These are phyloP conservation scores for Dascillus cervinus DNA, from an alignment of 2,888 invertebrate species.

Conservation along the genomic window DNA sequence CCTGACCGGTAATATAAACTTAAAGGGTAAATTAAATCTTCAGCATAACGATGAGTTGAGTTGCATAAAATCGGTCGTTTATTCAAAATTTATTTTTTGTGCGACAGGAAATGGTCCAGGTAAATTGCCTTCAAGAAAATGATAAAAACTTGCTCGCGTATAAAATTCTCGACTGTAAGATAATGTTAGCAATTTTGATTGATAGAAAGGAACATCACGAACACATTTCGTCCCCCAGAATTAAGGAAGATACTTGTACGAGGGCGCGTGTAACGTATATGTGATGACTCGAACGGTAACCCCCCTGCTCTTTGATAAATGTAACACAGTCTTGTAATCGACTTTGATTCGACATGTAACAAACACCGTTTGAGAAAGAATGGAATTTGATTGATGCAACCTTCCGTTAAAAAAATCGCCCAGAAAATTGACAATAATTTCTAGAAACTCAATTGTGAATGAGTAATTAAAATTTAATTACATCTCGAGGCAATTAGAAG, in stretches of 20 bases:
- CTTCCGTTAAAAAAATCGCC: constrained; percentile 1
- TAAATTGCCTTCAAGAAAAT: too few relatives aligned
- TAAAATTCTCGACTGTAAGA: constrained; percentile 15
- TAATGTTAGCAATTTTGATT: constrained; percentile 21
- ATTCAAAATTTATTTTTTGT: too few relatives aligned
- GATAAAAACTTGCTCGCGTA: too few relatives aligned
- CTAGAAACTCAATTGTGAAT: constrained; percentile 24
- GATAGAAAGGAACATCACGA: constrained; percentile 23
- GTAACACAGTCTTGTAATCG: constrained; percentile 33
- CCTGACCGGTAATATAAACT: too few relatives aligned
- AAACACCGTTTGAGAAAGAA: constrained; percentile 23
- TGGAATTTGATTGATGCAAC: constrained; percentile 17
- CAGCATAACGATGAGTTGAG: too few relatives aligned
- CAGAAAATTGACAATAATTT: neutral
- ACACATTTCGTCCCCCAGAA: constrained; percentile 21
- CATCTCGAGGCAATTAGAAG: constrained; percentile 40
- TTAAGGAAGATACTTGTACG: constrained; percentile 10
- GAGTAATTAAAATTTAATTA: constrained; percentile 43
- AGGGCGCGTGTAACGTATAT: constrained; percentile 20
- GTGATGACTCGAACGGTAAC: constrained; percentile 32
- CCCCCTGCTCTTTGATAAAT: constrained; percentile 36
- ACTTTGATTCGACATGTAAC: constrained; percentile 38
- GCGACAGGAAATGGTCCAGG: too few relatives aligned
- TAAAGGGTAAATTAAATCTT: too few relatives aligned
- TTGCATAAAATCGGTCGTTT: too few relatives aligned